Evolutionary conservation across 1,140 invertebrate species (phyloP).

Genomic region (Hypsibius dujardini): DNA sequence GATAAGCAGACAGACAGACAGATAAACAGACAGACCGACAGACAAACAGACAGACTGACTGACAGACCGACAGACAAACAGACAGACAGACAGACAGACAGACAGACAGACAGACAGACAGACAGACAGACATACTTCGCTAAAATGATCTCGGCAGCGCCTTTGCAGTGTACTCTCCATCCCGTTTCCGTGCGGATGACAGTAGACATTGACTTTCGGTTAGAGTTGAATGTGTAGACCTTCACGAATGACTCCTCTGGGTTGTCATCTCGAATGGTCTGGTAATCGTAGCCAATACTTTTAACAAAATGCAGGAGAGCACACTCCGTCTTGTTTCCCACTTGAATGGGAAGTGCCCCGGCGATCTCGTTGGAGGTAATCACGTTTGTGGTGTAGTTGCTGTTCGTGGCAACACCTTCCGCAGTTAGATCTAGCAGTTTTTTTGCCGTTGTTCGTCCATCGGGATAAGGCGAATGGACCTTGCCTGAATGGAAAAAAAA

Average conservation of each 20-base stretch:
- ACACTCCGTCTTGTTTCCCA: constrained; percentile 22
- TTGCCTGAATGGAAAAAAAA: no score
- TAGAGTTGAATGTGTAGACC: constrained; percentile 32
- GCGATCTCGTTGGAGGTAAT: constrained; percentile 23
- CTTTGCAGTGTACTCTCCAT: constrained; percentile 30
- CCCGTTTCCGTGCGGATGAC: constrained; percentile 25
- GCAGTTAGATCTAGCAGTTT: constrained; percentile 25
- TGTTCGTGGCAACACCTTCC: constrained; percentile 30
- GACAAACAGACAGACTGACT: no score
- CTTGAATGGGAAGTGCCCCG: constrained; percentile 26
- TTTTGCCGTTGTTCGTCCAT: no score
- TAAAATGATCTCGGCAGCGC: constrained; percentile 31
- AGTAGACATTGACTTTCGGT: constrained; percentile 30
- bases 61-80: no score
- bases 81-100: no score
- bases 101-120: no score
- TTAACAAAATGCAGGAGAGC: not conserved
- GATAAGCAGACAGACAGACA: no score
- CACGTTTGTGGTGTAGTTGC: constrained; percentile 29
- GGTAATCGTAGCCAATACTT: not conserved
- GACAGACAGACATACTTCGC: constrained; percentile 17
- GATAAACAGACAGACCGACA: no score
- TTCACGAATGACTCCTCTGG: constrained; percentile 16
- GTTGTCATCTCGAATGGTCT: not conserved
- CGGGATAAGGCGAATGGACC: no score